Evolutionary conservation across 2,888 invertebrate genomes (phyloP), one percentile per base, ranked within the genome.

Genomic region (Nomada ruficornis): DNA sequence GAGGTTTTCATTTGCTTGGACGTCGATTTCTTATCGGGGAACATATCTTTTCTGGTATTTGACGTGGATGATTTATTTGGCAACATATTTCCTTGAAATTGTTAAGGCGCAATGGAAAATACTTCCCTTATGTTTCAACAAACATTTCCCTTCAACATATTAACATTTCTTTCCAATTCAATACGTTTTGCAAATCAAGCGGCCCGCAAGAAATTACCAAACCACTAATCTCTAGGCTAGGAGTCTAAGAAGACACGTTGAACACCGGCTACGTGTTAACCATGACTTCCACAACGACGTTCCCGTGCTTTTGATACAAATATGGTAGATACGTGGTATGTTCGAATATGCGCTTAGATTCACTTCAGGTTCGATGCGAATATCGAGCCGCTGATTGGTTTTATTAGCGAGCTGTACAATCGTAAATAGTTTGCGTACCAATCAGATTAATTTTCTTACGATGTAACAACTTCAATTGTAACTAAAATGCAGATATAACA

Each of bases 1-100:
- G 93, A 92, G 18, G 91, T 90, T 82, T 93, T 94, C 91, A 93
- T 91, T 86, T 94, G 93, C 88, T 93, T 93, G n/a, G 91, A 84
- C 23, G 91, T 83, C 36, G 91, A 78, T 81, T 92, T 93, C 89
- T 93, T 93, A 77, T 93, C 92, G 69, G 91, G 90, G 75, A 92
- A 91, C 89, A 92, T 90, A 76, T 92, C 86, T 89, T 93, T 93
- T 84, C 91, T 92, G 75, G 90, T 80, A 82, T 89, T 89, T 82
- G 91, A 85, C 85, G 89, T 71, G 70, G 88, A 80, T 23, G 85
- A 79, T 85, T 86, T 91, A 80, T 86, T 90, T 62, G 88, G 75
- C 78, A 88, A 81, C 90, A 89, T 90, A 80, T 78, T 83, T 80
- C 36, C 29, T 69, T 26, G 47, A 64, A 77, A 26, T 57, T 77